These are phyloP conservation scores for Vidua macroura DNA, from an alignment of 2,113 vertebrate species.

Conservation along the genomic window DNA sequence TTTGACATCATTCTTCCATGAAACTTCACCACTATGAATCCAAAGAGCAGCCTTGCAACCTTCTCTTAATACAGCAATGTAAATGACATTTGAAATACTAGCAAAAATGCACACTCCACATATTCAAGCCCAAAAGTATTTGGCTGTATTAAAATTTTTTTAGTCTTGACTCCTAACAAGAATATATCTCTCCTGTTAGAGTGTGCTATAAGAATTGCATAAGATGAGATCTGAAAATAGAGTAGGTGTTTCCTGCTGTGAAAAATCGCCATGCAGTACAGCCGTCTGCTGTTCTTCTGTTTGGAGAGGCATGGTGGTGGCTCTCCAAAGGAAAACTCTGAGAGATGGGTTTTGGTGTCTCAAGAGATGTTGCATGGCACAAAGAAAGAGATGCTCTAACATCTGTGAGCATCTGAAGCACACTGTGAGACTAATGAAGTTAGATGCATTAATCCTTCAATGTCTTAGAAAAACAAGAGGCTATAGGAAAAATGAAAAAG, in stretches of 20 bases:
- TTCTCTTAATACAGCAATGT: background rate
- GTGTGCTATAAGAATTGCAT: fast-evolving
- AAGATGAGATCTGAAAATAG: background rate
- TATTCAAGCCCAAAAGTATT: background rate
- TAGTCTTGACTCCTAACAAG: background rate
- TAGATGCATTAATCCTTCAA: background rate
- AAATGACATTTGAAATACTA: background rate
- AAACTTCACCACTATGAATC: background rate
- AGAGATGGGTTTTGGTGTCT: background rate
- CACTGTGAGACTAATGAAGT: background rate
- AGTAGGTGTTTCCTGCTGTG: background rate
- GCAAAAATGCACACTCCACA: background rate
- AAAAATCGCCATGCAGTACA: background rate
- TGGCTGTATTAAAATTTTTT: background rate
- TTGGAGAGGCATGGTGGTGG: background rate
- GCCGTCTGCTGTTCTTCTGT: background rate
- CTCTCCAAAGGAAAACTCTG: background rate
- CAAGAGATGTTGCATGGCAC: background rate
- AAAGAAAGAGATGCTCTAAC: background rate
- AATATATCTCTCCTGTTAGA: background rate
- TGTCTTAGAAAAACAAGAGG: background rate
- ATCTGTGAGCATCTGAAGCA: background rate
- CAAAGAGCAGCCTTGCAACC: background rate
- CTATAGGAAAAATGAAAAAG: background rate
- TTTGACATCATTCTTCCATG: background rate